Evolutionary conservation across 2,888 invertebrate genomes (phyloP).

Genomic region (Cephus pulcher): DNA sequence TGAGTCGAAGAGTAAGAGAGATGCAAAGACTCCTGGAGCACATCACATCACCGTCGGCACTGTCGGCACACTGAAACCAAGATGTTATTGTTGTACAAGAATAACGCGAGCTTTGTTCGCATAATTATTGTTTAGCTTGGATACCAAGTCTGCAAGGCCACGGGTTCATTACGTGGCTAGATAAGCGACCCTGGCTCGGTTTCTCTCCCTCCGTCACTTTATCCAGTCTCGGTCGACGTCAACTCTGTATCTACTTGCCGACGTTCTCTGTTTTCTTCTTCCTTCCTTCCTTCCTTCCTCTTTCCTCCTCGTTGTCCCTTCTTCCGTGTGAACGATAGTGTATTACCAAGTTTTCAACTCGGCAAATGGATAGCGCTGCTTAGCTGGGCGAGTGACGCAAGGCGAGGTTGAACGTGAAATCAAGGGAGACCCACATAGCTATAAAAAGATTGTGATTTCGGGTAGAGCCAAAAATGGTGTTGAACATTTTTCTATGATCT

Average conservation of each 20-base stretch:
- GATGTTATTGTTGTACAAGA: neutral
- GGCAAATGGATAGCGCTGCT: neutral
- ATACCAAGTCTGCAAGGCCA: neutral
- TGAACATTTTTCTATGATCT: neutral
- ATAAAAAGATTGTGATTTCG: neutral
- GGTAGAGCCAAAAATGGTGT: neutral
- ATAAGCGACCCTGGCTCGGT: neutral
- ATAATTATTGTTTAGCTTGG: neutral
- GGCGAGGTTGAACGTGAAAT: neutral
- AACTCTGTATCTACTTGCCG: neutral
- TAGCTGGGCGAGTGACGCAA: neutral
- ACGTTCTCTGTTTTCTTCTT: no score
- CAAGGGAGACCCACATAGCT: neutral
- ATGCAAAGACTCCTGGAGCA: neutral
- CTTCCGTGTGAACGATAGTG: neutral
- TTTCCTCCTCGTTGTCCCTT: neutral
- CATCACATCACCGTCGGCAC: neutral
- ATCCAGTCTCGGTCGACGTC: neutral
- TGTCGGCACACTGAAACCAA: neutral
- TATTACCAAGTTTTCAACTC: neutral
- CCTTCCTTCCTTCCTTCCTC: neutral
- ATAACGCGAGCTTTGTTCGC: constrained; percentile 1
- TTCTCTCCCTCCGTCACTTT: neutral
- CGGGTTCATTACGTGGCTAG: constrained; percentile 4
- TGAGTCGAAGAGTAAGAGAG: neutral